Evolutionary conservation across 2,888 invertebrate genomes (phyloP).

Genomic region (Tridacna gigas): DNA sequence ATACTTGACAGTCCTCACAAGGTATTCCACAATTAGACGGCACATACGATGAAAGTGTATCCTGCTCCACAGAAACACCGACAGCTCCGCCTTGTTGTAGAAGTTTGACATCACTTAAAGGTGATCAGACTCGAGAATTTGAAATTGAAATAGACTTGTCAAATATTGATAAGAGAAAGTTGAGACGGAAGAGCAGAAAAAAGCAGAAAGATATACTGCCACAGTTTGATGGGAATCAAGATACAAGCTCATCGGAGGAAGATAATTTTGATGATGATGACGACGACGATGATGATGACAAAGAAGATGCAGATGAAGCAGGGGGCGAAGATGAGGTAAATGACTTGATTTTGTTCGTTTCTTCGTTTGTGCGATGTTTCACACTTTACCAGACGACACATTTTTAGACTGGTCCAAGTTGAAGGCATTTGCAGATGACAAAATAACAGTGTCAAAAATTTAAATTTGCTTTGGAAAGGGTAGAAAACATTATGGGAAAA

Average conservation of each 20-base stretch:
- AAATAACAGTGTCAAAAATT: no score
- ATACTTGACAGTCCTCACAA: constrained; percentile 10
- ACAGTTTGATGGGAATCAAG: constrained; percentile 76
- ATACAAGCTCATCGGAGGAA: constrained; percentile 88
- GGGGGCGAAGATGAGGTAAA: constrained; percentile 86
- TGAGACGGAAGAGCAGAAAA: neutral
- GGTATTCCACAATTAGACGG: constrained; percentile 67
- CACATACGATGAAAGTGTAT: constrained; percentile 76
- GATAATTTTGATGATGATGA: constrained; percentile 92
- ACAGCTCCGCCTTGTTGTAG: neutral
- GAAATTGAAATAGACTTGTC: constrained; percentile 23
- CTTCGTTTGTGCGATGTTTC: neutral
- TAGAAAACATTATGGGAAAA: no score
- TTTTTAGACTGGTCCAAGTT: no score
- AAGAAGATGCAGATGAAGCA: constrained; percentile 91
- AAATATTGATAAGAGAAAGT: neutral
- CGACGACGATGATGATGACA: constrained; percentile 88
- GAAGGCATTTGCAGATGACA: no score
- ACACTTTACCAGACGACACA: neutral
- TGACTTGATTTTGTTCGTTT: neutral
- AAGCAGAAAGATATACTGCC: constrained; percentile 39
- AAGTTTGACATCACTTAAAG: neutral
- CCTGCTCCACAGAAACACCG: neutral
- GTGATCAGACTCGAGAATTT: neutral
- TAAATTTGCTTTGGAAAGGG: no score